A percentile compares a stretch with the other conserved stretches of the same genome.
Evolutionary conservation across 2,888 invertebrate genomes (phyloP).

Genomic region (Noctua janthe): DNA sequence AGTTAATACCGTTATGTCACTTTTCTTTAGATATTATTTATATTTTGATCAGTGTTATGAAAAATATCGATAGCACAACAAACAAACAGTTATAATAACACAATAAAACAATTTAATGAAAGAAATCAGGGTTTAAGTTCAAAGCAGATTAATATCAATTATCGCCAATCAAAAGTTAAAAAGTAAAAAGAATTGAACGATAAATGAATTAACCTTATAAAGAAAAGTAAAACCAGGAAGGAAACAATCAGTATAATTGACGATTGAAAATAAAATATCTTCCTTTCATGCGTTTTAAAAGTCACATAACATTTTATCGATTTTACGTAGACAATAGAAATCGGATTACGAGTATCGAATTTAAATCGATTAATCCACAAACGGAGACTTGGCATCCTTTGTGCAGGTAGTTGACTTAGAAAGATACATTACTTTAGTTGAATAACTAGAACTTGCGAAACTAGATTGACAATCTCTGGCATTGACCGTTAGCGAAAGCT

Average conservation of each 20-base stretch:
- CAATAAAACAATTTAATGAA: neutral
- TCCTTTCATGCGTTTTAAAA: conserved; percentile 27
- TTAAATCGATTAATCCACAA: conserved; percentile 21
- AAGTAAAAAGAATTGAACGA: neutral
- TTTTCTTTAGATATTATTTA: conserved; percentile 30
- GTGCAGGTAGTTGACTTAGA: conserved; percentile 10
- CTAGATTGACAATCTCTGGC: conserved; percentile 75
- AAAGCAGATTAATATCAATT: neutral
- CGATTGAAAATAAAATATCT: conserved; percentile 8
- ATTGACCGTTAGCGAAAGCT: conserved; percentile 85
- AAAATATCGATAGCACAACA: neutral
- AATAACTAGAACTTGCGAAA: conserved; percentile 62
- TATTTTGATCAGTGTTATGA: conserved; percentile 34
- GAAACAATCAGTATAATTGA: conserved; percentile 6
- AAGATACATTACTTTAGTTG: conserved; percentile 32
- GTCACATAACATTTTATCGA: conserved; percentile 33
- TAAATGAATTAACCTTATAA: neutral
- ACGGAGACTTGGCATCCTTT: conserved; percentile 15
- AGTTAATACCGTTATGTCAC: conserved; percentile 47
- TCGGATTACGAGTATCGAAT: conserved; percentile 43
- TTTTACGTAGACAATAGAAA: conserved; percentile 57
- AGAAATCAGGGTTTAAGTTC: neutral
- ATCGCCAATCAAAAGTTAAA: neutral
- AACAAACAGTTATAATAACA: neutral
- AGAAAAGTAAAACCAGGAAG: conserved; percentile 2